phyloP scores from a whole-genome alignment of 1,140 invertebrate genomes.

The Drosophila obscura region DNA sequence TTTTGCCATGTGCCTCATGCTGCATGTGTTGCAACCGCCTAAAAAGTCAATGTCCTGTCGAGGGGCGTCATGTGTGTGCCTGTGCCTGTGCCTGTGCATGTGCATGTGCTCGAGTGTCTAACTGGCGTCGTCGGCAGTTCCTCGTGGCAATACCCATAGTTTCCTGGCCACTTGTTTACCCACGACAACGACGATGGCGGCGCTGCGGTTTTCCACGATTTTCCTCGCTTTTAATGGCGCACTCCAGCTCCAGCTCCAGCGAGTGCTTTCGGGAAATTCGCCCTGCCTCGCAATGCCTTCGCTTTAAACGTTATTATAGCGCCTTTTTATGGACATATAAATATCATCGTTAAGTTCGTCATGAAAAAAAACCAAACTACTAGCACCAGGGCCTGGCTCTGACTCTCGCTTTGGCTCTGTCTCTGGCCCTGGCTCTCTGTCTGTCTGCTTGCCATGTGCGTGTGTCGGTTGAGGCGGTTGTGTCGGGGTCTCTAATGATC shows the following conservation, averaged over 20 bases:
- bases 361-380: constrained; percentile 55
- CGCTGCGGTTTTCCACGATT: neutral
- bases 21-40: constrained; percentile 40
- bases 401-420: too few species aligned
- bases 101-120: constrained; percentile 54
- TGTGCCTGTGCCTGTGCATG: constrained; percentile 19
- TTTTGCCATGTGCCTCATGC: constrained; percentile 32
- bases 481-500: constrained; percentile 47
- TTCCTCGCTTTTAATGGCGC: constrained; percentile 56
- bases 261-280: constrained; percentile 19
- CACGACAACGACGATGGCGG: constrained; percentile 16
- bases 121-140: constrained; percentile 45
- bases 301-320: constrained; percentile 69
- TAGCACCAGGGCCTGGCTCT: neutral
- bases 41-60: constrained; percentile 64
- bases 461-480: constrained; percentile 18
- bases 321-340: constrained; percentile 70
- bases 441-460: constrained; percentile 2
- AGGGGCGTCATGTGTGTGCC: constrained; percentile 4
- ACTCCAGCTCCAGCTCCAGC: constrained; percentile 37
- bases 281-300: constrained; percentile 11
- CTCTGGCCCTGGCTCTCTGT: too few species aligned
- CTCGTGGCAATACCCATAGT: constrained; percentile 30
- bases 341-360: constrained; percentile 68
- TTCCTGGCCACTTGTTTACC: constrained; percentile 58